Percentiles rank a stretch among this genome's conserved stretches.
Evolutionary conservation across 2,797 vertebrate species (phyloP).

Genomic region (Buphagus erythrorhynchus): DNA sequence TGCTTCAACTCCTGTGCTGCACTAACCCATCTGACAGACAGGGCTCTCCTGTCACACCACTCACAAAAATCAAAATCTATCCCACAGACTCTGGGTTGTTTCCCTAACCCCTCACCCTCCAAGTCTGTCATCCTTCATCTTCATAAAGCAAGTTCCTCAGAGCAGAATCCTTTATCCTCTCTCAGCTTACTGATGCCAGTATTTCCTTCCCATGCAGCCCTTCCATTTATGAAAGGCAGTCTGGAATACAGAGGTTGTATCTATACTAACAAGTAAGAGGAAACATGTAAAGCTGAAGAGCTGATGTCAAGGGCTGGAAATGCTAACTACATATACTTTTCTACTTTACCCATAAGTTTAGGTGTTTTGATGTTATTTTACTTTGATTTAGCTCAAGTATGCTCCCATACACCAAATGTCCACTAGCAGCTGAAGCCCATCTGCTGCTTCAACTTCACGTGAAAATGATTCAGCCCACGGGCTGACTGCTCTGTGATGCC

Average conservation of each 20-base stretch:
- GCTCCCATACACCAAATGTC: not conserved
- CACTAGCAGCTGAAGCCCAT: not conserved
- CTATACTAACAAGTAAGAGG: not conserved
- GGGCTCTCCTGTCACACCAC: not conserved
- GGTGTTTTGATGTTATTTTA: not conserved
- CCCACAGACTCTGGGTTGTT: not conserved
- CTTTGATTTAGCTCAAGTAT: not conserved
- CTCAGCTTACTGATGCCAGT: not conserved
- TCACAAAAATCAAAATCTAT: not conserved
- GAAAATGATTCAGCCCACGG: not conserved
- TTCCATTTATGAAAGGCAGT: not conserved
- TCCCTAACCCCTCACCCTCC: not conserved
- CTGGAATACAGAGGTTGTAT: not conserved
- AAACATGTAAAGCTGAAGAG: not conserved
- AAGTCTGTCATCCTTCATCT: not conserved
- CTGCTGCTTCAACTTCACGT: not conserved
- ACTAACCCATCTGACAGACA: not conserved
- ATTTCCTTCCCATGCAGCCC: not conserved
- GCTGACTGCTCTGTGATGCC: not conserved
- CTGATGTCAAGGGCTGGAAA: not conserved
- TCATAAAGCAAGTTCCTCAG: not conserved
- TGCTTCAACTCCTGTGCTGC: not conserved
- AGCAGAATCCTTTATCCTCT: not conserved
- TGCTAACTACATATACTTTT: not conserved
- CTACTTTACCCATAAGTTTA: not conserved